phyloP scores from a whole-genome alignment of 2,113 vertebrate genomes.

The Atractosteus spatula region DNA sequence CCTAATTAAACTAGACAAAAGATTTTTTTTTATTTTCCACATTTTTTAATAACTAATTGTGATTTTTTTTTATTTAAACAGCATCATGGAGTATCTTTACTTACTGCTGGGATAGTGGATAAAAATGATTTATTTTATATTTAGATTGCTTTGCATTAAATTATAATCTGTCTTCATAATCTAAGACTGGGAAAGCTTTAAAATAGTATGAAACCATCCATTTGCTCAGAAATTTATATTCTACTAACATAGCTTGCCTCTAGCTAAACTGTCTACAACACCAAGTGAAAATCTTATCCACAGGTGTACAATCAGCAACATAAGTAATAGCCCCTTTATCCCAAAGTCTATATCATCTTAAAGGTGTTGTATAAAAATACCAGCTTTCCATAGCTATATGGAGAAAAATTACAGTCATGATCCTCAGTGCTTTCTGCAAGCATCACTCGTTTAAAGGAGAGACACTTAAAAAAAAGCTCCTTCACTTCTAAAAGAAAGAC shows the following conservation, averaged over 20 bases:
- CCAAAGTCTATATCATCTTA: constrained; percentile 55
- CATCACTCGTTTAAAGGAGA: not conserved
- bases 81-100: not conserved
- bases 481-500: not conserved
- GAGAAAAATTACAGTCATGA: constrained; percentile 42
- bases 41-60: not conserved
- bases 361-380: constrained; percentile 30
- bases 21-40: no score
- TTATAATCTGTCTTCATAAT: not conserved
- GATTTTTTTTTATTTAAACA: not conserved
- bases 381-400: constrained; percentile 41
- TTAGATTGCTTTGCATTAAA: constrained; percentile 4
- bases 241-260: constrained; percentile 27
- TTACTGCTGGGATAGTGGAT: not conserved
- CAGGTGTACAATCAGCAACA: constrained; percentile 52
- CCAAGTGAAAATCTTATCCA: constrained; percentile 55
- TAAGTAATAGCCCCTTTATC: constrained; percentile 51
- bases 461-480: not conserved
- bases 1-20: no score
- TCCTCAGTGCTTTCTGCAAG: not conserved
- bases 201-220: constrained; percentile 1
- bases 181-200: not conserved
- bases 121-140: not conserved
- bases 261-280: constrained; percentile 42
- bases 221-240: constrained; percentile 37